phyloP scores from a whole-genome alignment of 2,888 invertebrate species.

The Polylopha cassiicola region DNA sequence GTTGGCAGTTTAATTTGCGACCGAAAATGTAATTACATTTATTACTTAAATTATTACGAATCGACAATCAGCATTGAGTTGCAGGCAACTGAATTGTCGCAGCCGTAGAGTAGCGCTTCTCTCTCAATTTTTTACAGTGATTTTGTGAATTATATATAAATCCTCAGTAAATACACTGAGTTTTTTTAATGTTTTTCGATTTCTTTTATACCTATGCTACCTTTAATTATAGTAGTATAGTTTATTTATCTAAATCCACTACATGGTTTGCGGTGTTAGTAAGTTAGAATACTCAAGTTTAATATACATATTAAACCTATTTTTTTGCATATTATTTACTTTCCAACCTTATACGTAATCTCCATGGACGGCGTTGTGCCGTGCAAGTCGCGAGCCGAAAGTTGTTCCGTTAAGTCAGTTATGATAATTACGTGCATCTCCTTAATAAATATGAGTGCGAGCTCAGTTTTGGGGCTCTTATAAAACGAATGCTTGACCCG shows the following conservation, averaged over 20 bases:
- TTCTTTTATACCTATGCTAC: too few species aligned
- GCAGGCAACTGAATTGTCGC: constrained; percentile 17
- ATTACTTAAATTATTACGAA: constrained; percentile 37
- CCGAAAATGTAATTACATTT: constrained; percentile 42
- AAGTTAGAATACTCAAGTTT: too few species aligned
- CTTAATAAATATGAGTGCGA: constrained; percentile 66
- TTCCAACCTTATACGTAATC: constrained; percentile 45
- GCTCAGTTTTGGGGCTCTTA: constrained; percentile 57
- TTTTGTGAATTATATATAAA: too few species aligned
- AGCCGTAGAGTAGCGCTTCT: constrained; percentile 9
- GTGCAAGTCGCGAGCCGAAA: constrained; percentile 39
- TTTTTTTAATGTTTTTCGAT: too few species aligned
- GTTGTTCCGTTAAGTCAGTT: constrained; percentile 58
- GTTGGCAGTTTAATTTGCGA: constrained; percentile 45
- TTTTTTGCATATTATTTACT: constrained; percentile 40
- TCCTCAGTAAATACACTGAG: too few species aligned
- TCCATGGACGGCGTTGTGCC: constrained; percentile 39
- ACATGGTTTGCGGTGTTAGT: too few species aligned
- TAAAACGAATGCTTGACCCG: constrained; percentile 69
- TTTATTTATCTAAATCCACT: too few species aligned
- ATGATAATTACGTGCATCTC: constrained; percentile 70
- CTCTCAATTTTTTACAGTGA: background rate
- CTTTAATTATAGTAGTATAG: too few species aligned
- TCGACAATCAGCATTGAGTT: constrained; percentile 19
- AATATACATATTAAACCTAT: too few species aligned